Evolutionary conservation across 2,888 invertebrate genomes (phyloP).

Genomic region (Epinotia brunnichana): DNA sequence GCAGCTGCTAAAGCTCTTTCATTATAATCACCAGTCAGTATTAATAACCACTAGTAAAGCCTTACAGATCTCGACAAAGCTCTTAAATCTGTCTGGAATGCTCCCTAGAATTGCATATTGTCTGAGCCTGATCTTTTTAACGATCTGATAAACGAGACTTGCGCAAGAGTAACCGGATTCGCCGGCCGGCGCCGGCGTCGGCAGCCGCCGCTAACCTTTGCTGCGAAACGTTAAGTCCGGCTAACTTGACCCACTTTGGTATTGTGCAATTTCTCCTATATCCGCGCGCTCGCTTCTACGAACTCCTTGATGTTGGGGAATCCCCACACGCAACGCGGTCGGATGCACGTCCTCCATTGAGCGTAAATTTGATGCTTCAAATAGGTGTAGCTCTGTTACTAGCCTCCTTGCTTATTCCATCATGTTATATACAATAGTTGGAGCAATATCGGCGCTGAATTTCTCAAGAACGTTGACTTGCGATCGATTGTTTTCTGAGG

Average conservation of each 20-base stretch:
- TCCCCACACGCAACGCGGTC: slow-evolving; percentile 61
- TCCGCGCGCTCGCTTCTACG: slow-evolving; percentile 69
- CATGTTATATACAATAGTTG: neutral
- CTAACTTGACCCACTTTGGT: slow-evolving; percentile 80
- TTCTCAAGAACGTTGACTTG: neutral
- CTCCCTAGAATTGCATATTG: slow-evolving; percentile 36
- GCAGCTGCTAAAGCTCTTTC: slow-evolving; percentile 15
- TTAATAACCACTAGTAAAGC: neutral
- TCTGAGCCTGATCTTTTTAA: slow-evolving; percentile 62
- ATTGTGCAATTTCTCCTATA: slow-evolving; percentile 81
- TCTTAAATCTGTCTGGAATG: slow-evolving; percentile 27
- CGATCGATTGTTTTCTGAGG: neutral
- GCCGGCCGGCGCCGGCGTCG: slow-evolving; percentile 58
- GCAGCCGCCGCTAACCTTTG: slow-evolving; percentile 71
- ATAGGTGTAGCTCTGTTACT: neutral
- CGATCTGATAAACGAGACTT: slow-evolving; percentile 77
- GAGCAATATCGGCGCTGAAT: neutral
- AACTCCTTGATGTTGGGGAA: slow-evolving; percentile 71
- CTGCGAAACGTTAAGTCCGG: slow-evolving; percentile 80
- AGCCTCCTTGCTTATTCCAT: neutral
- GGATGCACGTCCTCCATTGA: slow-evolving; percentile 28
- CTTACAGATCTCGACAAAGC: slow-evolving; percentile 10
- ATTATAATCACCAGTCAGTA: neutral
- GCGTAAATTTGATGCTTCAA: neutral
- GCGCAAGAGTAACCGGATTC: slow-evolving; percentile 79